Evolutionary conservation across 2,888 invertebrate genomes (phyloP).

Genomic region (Phyllotreta striolata): DNA sequence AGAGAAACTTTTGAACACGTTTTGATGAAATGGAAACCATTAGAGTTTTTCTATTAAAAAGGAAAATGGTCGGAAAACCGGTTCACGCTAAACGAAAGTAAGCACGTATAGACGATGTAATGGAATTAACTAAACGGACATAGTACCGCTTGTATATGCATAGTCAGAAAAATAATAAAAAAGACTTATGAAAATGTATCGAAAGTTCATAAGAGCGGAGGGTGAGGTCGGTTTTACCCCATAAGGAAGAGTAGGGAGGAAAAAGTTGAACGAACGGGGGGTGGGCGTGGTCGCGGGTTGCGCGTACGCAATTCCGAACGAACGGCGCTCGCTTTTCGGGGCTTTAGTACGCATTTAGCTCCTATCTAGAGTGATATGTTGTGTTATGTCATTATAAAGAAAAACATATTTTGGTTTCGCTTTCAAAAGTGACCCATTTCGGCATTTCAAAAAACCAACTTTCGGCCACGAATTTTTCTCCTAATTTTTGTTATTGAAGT

Average conservation of each 20-base stretch:
- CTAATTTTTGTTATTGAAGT: constrained; percentile 19
- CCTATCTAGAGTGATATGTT: constrained; percentile 63
- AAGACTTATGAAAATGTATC: constrained; percentile 22
- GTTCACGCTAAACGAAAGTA: too few species aligned
- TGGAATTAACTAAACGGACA: too few species aligned
- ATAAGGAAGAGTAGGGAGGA: constrained; percentile 22
- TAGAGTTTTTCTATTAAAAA: too few species aligned
- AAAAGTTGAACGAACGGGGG: constrained; percentile 48
- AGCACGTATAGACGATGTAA: too few species aligned
- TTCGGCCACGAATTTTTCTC: constrained; percentile 30
- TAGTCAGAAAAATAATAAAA: constrained; percentile 20
- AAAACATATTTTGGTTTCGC: constrained; percentile 62
- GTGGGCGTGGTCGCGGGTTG: constrained; percentile 61
- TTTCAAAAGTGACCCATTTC: constrained; percentile 61
- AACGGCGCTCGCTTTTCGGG: constrained; percentile 59
- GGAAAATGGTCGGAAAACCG: too few species aligned
- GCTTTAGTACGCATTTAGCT: constrained; percentile 62
- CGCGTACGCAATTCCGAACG: constrained; percentile 60
- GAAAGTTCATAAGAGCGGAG: constrained; percentile 9
- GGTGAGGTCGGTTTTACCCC: constrained; percentile 21
- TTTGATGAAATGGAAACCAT: too few species aligned
- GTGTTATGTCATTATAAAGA: constrained; percentile 63
- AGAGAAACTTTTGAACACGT: too few species aligned
- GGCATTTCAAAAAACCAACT: constrained; percentile 50
- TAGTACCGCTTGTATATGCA: not conserved